Evolutionary conservation across 2,113 vertebrate genomes (phyloP).

Genomic region (Phalacrocorax carbo): DNA sequence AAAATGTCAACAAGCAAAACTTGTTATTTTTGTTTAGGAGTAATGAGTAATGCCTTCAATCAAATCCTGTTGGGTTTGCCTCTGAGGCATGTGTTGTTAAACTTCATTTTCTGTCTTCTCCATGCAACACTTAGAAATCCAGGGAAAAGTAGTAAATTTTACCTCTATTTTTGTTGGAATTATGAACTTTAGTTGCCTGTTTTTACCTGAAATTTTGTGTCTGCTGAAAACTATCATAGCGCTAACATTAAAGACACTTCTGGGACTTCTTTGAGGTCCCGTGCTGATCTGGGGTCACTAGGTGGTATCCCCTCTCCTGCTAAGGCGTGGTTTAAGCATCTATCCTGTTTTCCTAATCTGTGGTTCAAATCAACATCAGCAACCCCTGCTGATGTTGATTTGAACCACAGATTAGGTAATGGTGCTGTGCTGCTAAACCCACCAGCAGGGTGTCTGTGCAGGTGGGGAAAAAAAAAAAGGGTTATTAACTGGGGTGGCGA

Average conservation of each 20-base stretch:
- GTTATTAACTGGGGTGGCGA: background rate
- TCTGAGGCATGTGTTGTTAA: background rate
- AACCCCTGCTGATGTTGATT: no score
- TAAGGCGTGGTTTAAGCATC: background rate
- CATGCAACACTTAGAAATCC: background rate
- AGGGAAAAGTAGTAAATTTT: background rate
- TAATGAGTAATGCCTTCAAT: background rate
- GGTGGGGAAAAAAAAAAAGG: background rate
- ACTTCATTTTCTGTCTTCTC: background rate
- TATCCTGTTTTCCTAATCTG: background rate
- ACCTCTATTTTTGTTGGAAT: background rate
- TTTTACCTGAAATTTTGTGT: background rate
- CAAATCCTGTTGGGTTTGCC: background rate
- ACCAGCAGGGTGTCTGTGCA: background rate
- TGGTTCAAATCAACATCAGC: background rate
- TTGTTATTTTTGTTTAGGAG: background rate
- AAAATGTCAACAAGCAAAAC: background rate
- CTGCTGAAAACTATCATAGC: background rate
- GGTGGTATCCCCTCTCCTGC: background rate
- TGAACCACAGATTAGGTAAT: no score
- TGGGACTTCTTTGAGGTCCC: background rate
- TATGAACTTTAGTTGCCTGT: background rate
- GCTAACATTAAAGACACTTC: background rate
- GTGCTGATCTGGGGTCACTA: background rate
- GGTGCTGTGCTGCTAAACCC: no score